Conservation (phyloP, 1,140 invertebrate genomes). For the Streblospio benedicti region DNA sequence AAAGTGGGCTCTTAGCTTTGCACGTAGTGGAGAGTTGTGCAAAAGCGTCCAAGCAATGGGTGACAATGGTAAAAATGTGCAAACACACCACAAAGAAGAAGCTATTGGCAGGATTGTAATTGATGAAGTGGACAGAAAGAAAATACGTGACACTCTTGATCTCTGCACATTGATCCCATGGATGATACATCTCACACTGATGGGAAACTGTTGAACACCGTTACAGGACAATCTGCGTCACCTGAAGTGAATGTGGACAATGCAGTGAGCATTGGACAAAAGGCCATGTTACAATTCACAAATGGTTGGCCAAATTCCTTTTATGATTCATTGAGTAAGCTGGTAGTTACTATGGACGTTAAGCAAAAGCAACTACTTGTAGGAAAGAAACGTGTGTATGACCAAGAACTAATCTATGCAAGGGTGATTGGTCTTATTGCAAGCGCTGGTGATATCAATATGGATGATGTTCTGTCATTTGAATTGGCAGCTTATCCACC, state of each 20-base stretch:
- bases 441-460: too few relatives aligned
- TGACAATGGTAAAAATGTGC: not conserved
- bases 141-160: not conserved
- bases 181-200: not conserved
- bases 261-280: not conserved
- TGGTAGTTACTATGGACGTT: too few relatives aligned
- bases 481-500: too few relatives aligned
- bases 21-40: not conserved
- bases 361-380: too few relatives aligned
- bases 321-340: too few relatives aligned
- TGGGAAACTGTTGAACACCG: slow-evolving; percentile 3
- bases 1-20: not conserved
- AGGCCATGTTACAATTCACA: too few relatives aligned
- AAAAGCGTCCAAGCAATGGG: not conserved
- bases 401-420: too few relatives aligned
- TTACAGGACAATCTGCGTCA: not conserved
- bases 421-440: too few relatives aligned
- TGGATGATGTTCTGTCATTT: too few relatives aligned
- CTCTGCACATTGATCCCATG: not conserved
- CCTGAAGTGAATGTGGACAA: slow-evolving; percentile 1
- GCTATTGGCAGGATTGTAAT: not conserved
- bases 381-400: too few relatives aligned
- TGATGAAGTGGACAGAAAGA: not conserved
- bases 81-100: not conserved
- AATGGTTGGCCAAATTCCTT: too few relatives aligned